These are phyloP conservation scores for Anser brachyrhynchus DNA, from an alignment of 2,113 vertebrate genomes.

Conservation along the genomic window DNA sequence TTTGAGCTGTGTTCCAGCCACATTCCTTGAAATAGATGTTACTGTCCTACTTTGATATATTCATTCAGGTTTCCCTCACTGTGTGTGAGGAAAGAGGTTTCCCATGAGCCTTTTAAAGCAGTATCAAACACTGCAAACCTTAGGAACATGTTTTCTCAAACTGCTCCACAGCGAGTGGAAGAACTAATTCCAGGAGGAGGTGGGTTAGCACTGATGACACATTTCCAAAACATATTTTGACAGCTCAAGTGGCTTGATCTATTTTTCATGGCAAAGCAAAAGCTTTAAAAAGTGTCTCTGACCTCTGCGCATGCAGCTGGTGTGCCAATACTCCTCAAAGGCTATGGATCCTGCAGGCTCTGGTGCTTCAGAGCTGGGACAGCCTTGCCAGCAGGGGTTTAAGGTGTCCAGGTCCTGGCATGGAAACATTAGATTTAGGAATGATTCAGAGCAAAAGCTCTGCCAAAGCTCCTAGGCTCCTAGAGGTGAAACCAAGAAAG, in stretches of 20 bases:
- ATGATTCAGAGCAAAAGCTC: not conserved
- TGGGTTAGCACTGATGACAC: not conserved
- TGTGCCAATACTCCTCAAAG: not conserved
- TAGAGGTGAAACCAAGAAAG: not conserved
- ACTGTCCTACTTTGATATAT: not conserved
- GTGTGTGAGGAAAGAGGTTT: not conserved
- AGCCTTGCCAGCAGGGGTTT: not conserved
- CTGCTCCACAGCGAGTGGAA: not conserved
- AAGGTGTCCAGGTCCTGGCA: not conserved
- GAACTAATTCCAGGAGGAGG: constrained; percentile 5
- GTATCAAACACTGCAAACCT: not conserved
- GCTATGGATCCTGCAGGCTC: not conserved
- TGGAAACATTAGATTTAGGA: not conserved
- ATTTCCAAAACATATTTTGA: not conserved
- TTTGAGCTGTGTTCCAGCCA: not conserved
- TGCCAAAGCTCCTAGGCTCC: not conserved
- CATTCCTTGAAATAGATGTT: not conserved
- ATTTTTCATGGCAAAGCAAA: not conserved
- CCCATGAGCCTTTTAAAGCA: not conserved
- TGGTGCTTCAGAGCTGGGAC: not conserved
- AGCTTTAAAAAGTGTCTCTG: not conserved
- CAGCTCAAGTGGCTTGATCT: not conserved
- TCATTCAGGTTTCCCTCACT: not conserved
- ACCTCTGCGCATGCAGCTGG: not conserved
- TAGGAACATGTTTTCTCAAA: not conserved